phyloP scores from a whole-genome alignment of 1,140 invertebrate genomes.

The Panagrolaimus sp. region DNA sequence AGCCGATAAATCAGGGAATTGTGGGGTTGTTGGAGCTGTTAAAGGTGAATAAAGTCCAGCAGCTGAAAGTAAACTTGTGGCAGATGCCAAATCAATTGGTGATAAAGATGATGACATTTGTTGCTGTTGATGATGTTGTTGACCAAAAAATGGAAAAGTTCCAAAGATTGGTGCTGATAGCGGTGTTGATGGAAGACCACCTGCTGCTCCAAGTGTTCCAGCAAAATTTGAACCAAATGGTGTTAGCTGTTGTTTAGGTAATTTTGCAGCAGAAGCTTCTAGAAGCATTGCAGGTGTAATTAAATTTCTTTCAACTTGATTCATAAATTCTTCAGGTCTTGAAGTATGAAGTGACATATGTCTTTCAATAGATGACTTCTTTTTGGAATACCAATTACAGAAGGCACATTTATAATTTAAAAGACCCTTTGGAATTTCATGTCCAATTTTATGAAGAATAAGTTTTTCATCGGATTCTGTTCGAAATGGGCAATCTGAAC shows the following conservation, averaged over 20 bases:
- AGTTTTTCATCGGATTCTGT: slow-evolving; percentile 14
- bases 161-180: not conserved
- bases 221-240: not conserved
- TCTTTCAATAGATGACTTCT: slow-evolving; percentile 27
- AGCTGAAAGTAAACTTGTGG: not conserved
- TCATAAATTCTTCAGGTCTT: slow-evolving; percentile 33
- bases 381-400: slow-evolving; percentile 39
- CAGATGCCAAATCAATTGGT: not conserved
- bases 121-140: too few species aligned
- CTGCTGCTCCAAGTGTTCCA: not conserved
- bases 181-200: not conserved
- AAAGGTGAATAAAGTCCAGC: not conserved
- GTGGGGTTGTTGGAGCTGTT: not conserved
- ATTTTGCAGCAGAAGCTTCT: not conserved
- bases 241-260: not conserved
- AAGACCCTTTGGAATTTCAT: slow-evolving; percentile 22
- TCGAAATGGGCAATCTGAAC: slow-evolving; percentile 20
- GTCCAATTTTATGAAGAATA: slow-evolving; percentile 17
- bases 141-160: not conserved
- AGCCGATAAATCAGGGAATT: not conserved
- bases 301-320: slow-evolving; percentile 37
- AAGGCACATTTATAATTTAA: slow-evolving; percentile 40
- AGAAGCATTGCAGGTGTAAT: slow-evolving; percentile 17
- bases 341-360: slow-evolving; percentile 36
- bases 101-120: not conserved